Conservation (phyloP, 2,888 invertebrate species). For the Drosophila percnosoma region DNA sequence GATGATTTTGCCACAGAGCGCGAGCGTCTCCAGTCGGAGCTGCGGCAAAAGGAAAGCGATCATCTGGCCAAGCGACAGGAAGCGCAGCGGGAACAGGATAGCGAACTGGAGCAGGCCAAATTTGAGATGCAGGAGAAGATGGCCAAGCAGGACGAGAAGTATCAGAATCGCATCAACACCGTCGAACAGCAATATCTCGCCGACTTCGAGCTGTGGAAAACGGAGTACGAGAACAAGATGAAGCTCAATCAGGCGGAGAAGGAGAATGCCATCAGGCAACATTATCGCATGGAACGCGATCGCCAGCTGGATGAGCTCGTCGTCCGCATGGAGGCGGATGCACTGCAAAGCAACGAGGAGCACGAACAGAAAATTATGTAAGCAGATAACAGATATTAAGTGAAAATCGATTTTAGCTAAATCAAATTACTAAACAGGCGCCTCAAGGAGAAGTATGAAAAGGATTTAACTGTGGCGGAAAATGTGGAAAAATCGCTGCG, state of each 20-base stretch:
- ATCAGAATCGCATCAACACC: slow-evolving; percentile 86
- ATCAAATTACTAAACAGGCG: slow-evolving; percentile 85
- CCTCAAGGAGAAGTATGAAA: slow-evolving; percentile 91
- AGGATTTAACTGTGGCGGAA: slow-evolving; percentile 89
- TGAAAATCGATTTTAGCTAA: background rate
- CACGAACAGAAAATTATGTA: slow-evolving; percentile 83
- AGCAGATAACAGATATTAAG: slow-evolving; percentile 23
- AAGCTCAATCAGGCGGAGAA: slow-evolving; percentile 87
- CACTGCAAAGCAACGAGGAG: slow-evolving; percentile 81
- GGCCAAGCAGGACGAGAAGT: slow-evolving; percentile 85
- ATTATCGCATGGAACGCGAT: slow-evolving; percentile 90
- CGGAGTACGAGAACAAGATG: slow-evolving; percentile 86
- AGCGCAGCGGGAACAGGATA: slow-evolving; percentile 85
- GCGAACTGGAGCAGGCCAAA: slow-evolving; percentile 85
- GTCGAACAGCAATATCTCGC: slow-evolving; percentile 87
- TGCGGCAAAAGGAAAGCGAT: slow-evolving; percentile 85
- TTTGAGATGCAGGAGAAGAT: slow-evolving; percentile 86
- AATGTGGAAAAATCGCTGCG: slow-evolving; percentile 88
- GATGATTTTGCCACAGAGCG: slow-evolving; percentile 85
- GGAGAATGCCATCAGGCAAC: slow-evolving; percentile 89
- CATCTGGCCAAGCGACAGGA: slow-evolving; percentile 83
- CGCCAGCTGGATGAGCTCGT: slow-evolving; percentile 89
- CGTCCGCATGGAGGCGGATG: slow-evolving; percentile 84
- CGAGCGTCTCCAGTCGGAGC: slow-evolving; percentile 84
- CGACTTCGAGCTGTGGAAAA: slow-evolving; percentile 87